Evolutionary conservation across 2,797 vertebrate species (phyloP), one percentile per base, ranked within the genome.

Genomic region (Muscicapa comitata): DNA sequence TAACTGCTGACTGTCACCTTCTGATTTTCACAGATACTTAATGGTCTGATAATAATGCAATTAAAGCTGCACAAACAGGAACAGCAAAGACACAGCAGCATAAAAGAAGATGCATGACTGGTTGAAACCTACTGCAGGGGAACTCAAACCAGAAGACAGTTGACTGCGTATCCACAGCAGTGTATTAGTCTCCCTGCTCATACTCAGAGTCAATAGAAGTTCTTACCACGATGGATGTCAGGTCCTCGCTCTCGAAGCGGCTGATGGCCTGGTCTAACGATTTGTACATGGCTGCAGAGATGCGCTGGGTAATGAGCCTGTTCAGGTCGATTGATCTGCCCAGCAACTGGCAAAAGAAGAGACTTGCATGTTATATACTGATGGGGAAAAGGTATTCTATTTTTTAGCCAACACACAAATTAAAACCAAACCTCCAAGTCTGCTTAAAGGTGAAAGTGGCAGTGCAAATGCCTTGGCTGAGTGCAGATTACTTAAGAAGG

Each of bases 281-380:
- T 79, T 99, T 99, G 95, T 99, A 99, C 98, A 99, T 99, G 4
- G 99, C 99, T 7, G 98, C 98, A 18, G 99, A 99, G 95, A 99
- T 99, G 54, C 99, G 98, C 96, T 99, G 99, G 16, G 98, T 99
- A 93, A 99, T 99, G 88, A 99, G 98, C 84, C 99, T 98, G 96
- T 99, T 99, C 95, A 99, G 94, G 97, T 99, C 99, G 42, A 99
- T 99, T 10, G 99, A 99, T 86, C 99, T 98, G 26, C 99, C 99
- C 77, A 99, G 90, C 55, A 99, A 96, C 99, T 99, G 93, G 17
- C 35, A 91, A 67, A 72, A 77, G 51, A 62, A 72, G 83, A 67
- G 38, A 78, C 35, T 20, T 85, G 54, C 38, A 51, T 19, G 24
- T 70, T 88, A 66, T 15, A 55, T 9, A 75, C 7, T 83, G 57